Conservation (phyloP, 2,888 invertebrate species). For the Ferrisia virgata region DNA sequence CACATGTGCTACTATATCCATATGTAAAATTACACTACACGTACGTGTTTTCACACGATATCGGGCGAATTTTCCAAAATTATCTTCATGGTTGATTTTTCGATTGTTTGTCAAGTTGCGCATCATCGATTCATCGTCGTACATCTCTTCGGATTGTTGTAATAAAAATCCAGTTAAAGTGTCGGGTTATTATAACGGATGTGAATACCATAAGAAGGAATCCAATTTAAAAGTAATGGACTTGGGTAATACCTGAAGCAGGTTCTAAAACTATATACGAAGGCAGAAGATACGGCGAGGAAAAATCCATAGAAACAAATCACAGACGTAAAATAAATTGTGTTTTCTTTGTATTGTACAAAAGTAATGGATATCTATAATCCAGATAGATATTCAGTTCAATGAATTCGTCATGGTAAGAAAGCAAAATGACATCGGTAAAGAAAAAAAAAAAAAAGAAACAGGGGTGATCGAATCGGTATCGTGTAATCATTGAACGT, state of each 20-base stretch:
- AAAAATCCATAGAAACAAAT: conserved; percentile 21
- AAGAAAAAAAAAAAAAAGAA: conserved; percentile 24
- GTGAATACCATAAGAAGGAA: conserved; percentile 4
- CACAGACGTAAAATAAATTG: conserved; percentile 39
- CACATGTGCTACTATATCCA: too few species aligned
- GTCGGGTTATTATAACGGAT: conserved; percentile 35
- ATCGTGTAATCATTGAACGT: conserved; percentile 41
- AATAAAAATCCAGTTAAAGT: conserved; percentile 18
- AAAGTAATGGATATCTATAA: conserved; percentile 36
- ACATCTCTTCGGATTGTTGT: not conserved
- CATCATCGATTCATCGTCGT: conserved; percentile 2
- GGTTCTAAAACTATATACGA: not conserved
- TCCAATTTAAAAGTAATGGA: conserved; percentile 30
- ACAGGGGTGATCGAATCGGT: conserved; percentile 34
- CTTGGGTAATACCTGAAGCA: conserved; percentile 1
- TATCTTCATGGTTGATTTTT: conserved; percentile 26
- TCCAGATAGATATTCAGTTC: conserved; percentile 40
- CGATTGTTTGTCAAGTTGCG: conserved; percentile 27
- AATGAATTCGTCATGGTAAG: conserved; percentile 37
- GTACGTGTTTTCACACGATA: conserved; percentile 15
- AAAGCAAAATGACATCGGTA: conserved; percentile 35
- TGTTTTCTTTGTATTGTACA: conserved; percentile 41
- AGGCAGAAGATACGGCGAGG: not conserved
- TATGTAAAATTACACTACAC: not conserved
- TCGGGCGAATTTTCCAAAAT: not conserved